Conservation (phyloP, 2,113 vertebrate genomes). For the Ornithorhynchus anatinus region DNA sequence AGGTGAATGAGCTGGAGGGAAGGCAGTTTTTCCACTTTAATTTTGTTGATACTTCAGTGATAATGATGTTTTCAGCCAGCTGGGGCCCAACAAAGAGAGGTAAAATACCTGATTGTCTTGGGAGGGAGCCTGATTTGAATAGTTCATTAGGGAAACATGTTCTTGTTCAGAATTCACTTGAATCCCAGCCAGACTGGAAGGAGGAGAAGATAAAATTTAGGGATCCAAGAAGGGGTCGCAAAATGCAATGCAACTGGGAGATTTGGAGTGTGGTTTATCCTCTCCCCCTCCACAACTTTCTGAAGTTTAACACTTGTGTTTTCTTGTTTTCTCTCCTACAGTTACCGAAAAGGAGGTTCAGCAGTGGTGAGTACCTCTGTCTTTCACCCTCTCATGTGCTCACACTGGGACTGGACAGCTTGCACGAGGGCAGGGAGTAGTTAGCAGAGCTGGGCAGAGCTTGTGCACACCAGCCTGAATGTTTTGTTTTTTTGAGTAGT, state of each 20-base stretch:
- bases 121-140: background rate
- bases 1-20: background rate
- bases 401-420: no score
- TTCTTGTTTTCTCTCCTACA: constrained; percentile 76
- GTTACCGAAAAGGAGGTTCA: constrained; percentile 95
- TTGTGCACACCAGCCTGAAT: no score
- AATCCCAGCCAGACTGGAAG: accelerated
- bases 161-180: background rate
- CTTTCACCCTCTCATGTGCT: background rate
- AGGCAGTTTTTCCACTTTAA: background rate
- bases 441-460: no score
- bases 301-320: constrained; percentile 20
- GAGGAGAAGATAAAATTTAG: background rate
- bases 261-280: background rate
- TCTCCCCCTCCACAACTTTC: background rate
- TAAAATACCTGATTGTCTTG: background rate
- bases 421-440: no score
- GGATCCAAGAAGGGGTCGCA: no score
- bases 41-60: background rate
- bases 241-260: no score
- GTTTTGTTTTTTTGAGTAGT: no score
- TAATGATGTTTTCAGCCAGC: background rate
- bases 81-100: background rate
- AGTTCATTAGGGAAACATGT: background rate
- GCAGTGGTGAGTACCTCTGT: constrained; percentile 86